Percentiles rank a stretch among this genome's conserved stretches.
Evolutionary conservation across 2,888 invertebrate genomes (phyloP).

Genomic region (Tipula lateralis): DNA sequence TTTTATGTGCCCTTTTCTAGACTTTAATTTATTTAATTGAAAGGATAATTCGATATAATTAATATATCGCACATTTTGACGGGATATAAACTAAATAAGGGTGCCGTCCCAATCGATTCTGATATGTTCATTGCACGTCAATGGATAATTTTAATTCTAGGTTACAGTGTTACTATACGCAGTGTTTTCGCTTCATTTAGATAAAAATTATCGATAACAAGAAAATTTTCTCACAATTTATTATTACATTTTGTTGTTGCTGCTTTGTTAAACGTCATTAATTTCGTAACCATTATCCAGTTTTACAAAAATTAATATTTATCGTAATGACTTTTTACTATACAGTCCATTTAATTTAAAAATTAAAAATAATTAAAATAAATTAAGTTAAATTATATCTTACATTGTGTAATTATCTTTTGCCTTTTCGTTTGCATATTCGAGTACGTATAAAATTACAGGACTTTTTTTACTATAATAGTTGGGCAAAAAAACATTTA

Average conservation of each 20-base stretch:
- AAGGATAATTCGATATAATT: background rate
- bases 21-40: background rate
- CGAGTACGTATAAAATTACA: background rate
- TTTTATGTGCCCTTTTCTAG: background rate
- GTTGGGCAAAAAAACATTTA: background rate
- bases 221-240: slow-evolving; percentile 11
- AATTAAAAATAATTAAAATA: slow-evolving; percentile 15
- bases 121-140: background rate
- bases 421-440: background rate
- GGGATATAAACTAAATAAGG: background rate
- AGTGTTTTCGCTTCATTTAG: background rate
- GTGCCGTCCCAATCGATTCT: background rate
- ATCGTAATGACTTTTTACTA: slow-evolving; percentile 11
- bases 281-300: slow-evolving; percentile 24
- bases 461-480: background rate
- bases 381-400: slow-evolving; percentile 5
- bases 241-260: background rate
- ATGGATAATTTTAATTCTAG: background rate
- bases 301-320: slow-evolving; percentile 19
- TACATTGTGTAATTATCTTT: slow-evolving; percentile 14
- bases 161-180: background rate
- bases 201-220: background rate
- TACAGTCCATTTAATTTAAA: slow-evolving; percentile 11
- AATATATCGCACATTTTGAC: background rate
- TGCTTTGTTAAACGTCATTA: background rate